Evolutionary conservation across 2,888 invertebrate species (phyloP).

Genomic region (Morpho achilles): DNA sequence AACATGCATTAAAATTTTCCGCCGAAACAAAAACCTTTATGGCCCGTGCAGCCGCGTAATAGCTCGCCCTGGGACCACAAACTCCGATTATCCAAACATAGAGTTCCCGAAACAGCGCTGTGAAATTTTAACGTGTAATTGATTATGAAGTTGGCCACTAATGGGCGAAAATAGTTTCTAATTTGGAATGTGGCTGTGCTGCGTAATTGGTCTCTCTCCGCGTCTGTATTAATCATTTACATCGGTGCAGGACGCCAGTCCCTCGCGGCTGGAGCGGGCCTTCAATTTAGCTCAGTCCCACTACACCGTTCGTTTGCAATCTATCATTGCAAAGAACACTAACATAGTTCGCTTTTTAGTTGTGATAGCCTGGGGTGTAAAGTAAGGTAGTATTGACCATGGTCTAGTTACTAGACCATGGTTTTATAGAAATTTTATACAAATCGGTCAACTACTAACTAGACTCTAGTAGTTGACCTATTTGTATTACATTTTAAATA

Average conservation of each 20-base stretch:
- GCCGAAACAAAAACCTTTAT: constrained; percentile 70
- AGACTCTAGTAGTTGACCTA: no score
- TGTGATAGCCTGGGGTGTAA: constrained; percentile 6
- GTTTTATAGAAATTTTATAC: no score
- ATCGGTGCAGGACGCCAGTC: constrained; percentile 42
- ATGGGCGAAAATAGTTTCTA: constrained; percentile 78
- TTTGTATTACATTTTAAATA: no score
- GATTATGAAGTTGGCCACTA: constrained; percentile 77
- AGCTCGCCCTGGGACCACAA: constrained; percentile 76
- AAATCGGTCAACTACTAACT: no score
- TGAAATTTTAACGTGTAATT: constrained; percentile 77
- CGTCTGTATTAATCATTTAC: constrained; percentile 70
- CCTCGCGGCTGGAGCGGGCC: constrained; percentile 44
- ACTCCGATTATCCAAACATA: constrained; percentile 74
- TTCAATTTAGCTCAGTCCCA: constrained; percentile 41
- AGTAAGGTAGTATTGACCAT: no score
- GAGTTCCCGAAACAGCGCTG: constrained; percentile 68
- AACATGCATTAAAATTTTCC: constrained; percentile 66
- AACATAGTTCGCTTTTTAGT: constrained; percentile 3
- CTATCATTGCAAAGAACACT: constrained; percentile 14
- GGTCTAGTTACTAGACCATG: no score
- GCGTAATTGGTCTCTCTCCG: constrained; percentile 70
- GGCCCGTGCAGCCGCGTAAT: constrained; percentile 58
- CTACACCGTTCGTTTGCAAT: constrained; percentile 19
- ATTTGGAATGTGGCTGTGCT: constrained; percentile 66